Evolutionary conservation across 1,140 invertebrate species (phyloP).

Genomic region (Cyclargus thomasi): DNA sequence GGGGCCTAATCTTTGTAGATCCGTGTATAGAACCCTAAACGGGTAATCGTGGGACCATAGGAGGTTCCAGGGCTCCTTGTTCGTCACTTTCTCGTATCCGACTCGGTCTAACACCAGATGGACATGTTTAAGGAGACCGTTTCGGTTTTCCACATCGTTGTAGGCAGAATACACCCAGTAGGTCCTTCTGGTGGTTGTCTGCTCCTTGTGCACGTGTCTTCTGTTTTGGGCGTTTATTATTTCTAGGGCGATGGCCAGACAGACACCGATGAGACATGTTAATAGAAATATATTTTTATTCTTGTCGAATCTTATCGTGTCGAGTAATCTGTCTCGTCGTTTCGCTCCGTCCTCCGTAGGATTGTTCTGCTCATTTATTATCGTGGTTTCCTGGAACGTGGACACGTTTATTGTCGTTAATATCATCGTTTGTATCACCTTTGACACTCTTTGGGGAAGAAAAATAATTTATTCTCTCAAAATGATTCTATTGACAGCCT

Average conservation of each 20-base stretch:
- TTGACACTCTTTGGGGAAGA: too few relatives aligned
- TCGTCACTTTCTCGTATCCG: constrained; percentile 80
- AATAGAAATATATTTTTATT: constrained; percentile 45
- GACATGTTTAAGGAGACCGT: constrained; percentile 85
- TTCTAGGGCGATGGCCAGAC: constrained; percentile 50
- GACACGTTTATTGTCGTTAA: too few relatives aligned
- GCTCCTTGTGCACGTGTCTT: constrained; percentile 34
- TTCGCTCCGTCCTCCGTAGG: neutral
- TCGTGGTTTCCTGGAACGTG: constrained; percentile 10
- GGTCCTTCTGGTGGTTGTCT: constrained; percentile 32
- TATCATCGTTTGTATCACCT: too few relatives aligned
- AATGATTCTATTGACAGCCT: too few relatives aligned
- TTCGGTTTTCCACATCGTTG: constrained; percentile 45
- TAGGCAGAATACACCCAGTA: constrained; percentile 61
- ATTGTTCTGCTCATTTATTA: constrained; percentile 12
- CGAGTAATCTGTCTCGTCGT: constrained; percentile 4
- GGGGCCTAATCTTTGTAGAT: constrained; percentile 77
- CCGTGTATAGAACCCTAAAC: constrained; percentile 79
- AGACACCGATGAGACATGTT: constrained; percentile 52
- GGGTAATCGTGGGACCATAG: constrained; percentile 97
- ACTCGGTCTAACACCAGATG: constrained; percentile 82
- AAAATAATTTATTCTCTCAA: too few relatives aligned
- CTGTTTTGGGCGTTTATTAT: constrained; percentile 45
- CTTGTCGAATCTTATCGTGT: constrained; percentile 30
- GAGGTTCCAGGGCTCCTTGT: constrained; percentile 85